A percentile compares a stretch with the other conserved stretches of the same genome.
These are phyloP conservation scores for Liopterus haemorrhoidalis DNA, from an alignment of 2,888 invertebrate species.

Conservation along the genomic window DNA sequence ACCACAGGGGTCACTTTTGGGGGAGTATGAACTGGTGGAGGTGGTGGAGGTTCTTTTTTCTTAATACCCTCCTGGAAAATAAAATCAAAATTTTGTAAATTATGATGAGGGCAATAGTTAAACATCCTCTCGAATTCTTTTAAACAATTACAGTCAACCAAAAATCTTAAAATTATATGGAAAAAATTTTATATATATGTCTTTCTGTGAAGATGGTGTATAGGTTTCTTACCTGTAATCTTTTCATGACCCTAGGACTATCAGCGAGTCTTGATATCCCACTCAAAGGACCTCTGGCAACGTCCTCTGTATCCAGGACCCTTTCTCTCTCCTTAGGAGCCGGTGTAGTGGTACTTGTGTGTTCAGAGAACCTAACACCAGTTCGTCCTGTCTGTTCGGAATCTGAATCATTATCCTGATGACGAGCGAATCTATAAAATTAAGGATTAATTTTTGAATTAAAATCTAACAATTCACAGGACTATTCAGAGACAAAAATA, in stretches of 20 bases:
- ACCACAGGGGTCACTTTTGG: slow-evolving; percentile 48
- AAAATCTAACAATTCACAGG: too few species aligned
- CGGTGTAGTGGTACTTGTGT: slow-evolving; percentile 55
- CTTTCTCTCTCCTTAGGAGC: slow-evolving; percentile 57
- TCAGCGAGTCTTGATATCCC: slow-evolving; percentile 83
- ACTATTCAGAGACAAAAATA: too few species aligned
- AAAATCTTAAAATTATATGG: too few species aligned
- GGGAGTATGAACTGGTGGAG: slow-evolving; percentile 54
- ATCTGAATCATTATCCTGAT: slow-evolving; percentile 69
- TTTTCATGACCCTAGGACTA: slow-evolving; percentile 83
- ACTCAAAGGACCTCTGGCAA: slow-evolving; percentile 76
- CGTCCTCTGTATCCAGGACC: slow-evolving; percentile 84
- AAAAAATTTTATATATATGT: not conserved
- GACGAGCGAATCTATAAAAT: slow-evolving; percentile 44
- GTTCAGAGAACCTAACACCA: slow-evolving; percentile 61
- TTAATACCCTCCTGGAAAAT: slow-evolving; percentile 51
- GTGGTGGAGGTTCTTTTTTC: slow-evolving; percentile 60
- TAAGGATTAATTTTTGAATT: slow-evolving; percentile 42
- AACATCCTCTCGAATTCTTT: not conserved
- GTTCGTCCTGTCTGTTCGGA: slow-evolving; percentile 53
- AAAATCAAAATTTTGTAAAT: slow-evolving; percentile 10
- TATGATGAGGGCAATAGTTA: not conserved
- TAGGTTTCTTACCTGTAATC: slow-evolving; percentile 67
- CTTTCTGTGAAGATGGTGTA: slow-evolving; percentile 42
- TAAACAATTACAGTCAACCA: too few species aligned